Base-by-base conservation (phyloP, 2,797 vertebrate species). In the Tenualosa ilisha region DNA sequence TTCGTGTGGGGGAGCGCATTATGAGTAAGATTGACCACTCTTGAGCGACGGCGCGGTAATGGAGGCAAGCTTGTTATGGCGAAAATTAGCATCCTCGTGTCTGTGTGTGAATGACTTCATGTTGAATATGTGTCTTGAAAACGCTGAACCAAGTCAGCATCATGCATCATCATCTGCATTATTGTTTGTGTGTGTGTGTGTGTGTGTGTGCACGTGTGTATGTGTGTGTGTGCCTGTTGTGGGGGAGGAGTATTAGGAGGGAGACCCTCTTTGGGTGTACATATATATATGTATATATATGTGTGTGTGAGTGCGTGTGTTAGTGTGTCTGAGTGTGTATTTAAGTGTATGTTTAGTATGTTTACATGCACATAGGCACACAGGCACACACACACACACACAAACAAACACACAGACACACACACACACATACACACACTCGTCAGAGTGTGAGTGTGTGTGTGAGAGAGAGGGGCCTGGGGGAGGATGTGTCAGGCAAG, bases 401-500 rank as follows among this genome's bases (percentile, higher is more conserved):
- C 54, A 56, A 2, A 20, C 17, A 56, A 15, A 17, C 54, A 56
- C 54, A 56, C 15, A 56, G 17, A 56, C 54, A 56, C 17, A 56
- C 56, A 61, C 61, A 49, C 40, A 9, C 59, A 63, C 59, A 63
- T 7, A 24, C 59, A 63, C 59, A 63, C n/a, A 24, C n/a, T 24
- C 6, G 8, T 63, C 22, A 9, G n/a, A 63, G 65, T 72, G 26
- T 85, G 68, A 85, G 84, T 85, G 43, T 81, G 56, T 83, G 82
- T 61, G 51, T 59, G 85, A 12, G 9, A 86, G 54, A 81, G 86
- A 84, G 86, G 86, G 81, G 91, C 92, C 91, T 88, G 79, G 89
- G 37, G 79, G 90, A 92, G 92, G 89, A 88, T 91, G 89, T 92
- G 90, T 86, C 89, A 89, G 59, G 59, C 59, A 61, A 20, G 59